Conservation (phyloP, 2,113 vertebrate genomes). For the Picathartes gymnocephalus region DNA sequence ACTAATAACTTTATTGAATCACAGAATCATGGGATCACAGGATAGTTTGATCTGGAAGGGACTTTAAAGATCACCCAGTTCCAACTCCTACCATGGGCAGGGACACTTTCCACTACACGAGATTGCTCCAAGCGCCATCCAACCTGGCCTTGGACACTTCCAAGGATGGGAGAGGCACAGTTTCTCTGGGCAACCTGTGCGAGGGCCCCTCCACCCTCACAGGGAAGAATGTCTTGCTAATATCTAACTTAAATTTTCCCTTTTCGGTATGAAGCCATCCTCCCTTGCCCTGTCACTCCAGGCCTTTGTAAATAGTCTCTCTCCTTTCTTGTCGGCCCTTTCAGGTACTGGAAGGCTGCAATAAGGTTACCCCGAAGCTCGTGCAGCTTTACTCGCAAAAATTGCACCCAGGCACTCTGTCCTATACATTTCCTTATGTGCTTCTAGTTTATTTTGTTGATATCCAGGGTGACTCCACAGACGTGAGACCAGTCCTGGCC, state of each 20-base stretch:
- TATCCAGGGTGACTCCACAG: neutral
- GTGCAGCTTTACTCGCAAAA: neutral
- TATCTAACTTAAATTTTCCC: neutral
- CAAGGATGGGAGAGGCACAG: neutral
- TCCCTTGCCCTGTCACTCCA: neutral
- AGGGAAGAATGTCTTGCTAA: neutral
- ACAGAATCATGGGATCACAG: neutral
- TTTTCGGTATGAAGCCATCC: neutral
- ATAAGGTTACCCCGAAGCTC: neutral
- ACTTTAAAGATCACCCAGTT: neutral
- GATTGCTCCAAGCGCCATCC: neutral
- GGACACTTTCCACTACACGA: rapidly evolving
- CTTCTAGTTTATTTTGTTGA: neutral
- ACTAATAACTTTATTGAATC: neutral
- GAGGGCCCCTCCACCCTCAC: neutral
- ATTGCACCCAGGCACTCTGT: no score
- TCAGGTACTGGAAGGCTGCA: neutral
- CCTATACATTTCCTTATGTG: neutral
- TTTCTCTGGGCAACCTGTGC: neutral
- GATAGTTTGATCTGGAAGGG: neutral
- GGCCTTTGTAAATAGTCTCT: neutral
- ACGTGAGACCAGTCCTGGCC: neutral
- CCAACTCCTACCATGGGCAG: neutral
- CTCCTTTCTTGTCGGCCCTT: neutral
- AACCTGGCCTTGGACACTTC: neutral